Evolutionary conservation across 64 coral and sea anemone genomes (phyloP).

Genomic region (Acropora yongei): DNA sequence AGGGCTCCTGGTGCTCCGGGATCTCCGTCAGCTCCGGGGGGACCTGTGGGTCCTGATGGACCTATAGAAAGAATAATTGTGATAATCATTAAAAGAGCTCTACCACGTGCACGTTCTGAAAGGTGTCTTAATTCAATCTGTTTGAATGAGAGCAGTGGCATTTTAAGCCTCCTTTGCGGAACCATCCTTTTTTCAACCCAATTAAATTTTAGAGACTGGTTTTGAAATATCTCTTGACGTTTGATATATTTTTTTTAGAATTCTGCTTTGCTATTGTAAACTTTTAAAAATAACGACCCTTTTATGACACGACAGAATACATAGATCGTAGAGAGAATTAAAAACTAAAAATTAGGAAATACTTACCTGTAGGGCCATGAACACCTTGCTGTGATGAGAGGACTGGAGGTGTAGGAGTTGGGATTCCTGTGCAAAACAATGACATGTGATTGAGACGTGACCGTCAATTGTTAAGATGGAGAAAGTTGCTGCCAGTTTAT

Average conservation of each 20-base stretch:
- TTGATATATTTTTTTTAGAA: too few species aligned
- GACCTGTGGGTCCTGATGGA: not conserved
- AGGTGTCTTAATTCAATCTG: too few species aligned
- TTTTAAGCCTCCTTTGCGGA: too few species aligned
- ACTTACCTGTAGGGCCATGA: not conserved
- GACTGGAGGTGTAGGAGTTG: not conserved
- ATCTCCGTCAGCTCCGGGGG: not conserved
- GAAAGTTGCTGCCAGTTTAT: too few species aligned
- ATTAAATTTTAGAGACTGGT: too few species aligned
- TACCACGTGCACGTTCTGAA: too few species aligned
- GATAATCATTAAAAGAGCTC: not conserved
- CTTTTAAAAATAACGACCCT: too few species aligned
- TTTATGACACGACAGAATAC: not conserved
- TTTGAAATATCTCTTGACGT: too few species aligned
- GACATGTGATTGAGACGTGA: not conserved
- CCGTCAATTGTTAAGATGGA: too few species aligned
- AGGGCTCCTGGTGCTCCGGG: not conserved
- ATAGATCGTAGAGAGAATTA: not conserved
- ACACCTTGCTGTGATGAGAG: not conserved
- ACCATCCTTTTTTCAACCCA: too few species aligned
- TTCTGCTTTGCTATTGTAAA: too few species aligned
- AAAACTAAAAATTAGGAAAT: not conserved
- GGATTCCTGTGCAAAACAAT: not conserved
- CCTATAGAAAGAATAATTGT: not conserved
- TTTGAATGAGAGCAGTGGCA: too few species aligned